Base-by-base conservation (phyloP, 2,797 vertebrate genomes). In the Poeciliopsis gracilis region DNA sequence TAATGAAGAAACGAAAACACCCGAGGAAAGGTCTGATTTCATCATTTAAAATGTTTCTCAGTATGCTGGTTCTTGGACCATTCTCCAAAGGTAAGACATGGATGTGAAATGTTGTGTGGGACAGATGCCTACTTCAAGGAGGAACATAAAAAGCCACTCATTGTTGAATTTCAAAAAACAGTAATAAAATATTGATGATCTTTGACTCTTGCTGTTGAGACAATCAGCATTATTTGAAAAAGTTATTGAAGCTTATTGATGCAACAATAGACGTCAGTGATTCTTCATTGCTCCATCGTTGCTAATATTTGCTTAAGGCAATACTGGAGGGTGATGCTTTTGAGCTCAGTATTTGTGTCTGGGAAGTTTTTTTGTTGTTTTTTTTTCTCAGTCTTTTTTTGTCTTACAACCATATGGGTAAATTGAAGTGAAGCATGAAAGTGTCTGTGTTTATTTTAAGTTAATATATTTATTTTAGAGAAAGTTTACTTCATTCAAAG, bases 401-500 rank as follows among this genome's bases (percentile, higher is more conserved):
- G 59, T 20, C 30, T 63, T 33, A 63, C 7, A 63, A 36, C 20
- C 5, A 36, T 20, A 36, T 20, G 59, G 59, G 59, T 18, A 36
- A 33, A 13, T 18, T 18, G 30, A 18, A 63, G 30, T 33, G 0
- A 33, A 61, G 30, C 16, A 36, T 20, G 7, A 63, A 20, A 4
- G 30, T 20, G 30, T 63, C 5, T 33, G 33, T 61, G 30, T 46
- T 45, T 41, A 23, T 23, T 38, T 66, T 10, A 25, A 41, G 66
- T 23, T 69, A 69, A n/a, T 43, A 43, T 1, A 25, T 41, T 41
- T 69, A 36, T 41, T 13, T 1, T 13, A 43, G 10, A 13, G 23
- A 69, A 69, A 13, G 38, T 69, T 69, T 30, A 69, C 20, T 43
- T 43, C 36, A 43, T 69, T 69, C 20, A 43, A 69, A 69, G 66